A percentile compares a stretch with the other conserved stretches of the same genome.
Conservation (phyloP, 2,797 vertebrate species). For the Graptemys geographica region DNA sequence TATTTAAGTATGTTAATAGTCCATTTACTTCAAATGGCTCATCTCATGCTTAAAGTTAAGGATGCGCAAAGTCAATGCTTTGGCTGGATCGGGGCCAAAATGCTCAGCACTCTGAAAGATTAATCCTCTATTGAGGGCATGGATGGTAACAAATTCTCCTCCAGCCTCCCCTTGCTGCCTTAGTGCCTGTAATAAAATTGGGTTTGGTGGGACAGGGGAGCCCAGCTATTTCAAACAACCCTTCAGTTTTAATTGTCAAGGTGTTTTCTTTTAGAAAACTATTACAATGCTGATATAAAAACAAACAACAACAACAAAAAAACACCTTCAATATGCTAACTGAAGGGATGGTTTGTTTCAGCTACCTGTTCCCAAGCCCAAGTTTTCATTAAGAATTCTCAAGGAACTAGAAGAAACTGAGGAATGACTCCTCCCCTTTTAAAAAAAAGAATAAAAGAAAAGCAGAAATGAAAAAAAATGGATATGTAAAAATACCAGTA, state of each 20-base stretch:
- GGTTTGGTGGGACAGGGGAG: not conserved
- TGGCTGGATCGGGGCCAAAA: not conserved
- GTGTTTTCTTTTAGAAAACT: slow-evolving; percentile 7
- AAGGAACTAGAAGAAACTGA: not conserved
- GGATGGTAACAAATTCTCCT: not conserved
- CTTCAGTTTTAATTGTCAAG: not conserved
- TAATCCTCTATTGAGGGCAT: not conserved
- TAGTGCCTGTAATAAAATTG: not conserved
- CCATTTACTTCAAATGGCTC: not conserved
- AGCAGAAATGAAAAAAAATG: not conserved
- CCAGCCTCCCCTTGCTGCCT: not conserved
- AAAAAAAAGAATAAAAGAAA: not conserved
- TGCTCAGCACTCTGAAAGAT: fast-evolving
- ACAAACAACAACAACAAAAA: not conserved
- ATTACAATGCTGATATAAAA: not conserved
- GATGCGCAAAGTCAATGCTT: not conserved
- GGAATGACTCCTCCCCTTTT: not conserved
- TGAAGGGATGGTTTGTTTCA: not conserved
- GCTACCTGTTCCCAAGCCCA: not conserved
- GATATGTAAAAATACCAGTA: fast-evolving
- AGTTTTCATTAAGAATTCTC: not conserved
- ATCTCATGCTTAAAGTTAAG: not conserved
- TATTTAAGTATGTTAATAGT: not conserved
- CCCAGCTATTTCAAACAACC: slow-evolving; percentile 18
- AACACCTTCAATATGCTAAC: not conserved